phyloP scores from a whole-genome alignment of 2,113 vertebrate genomes.

The Oriolus oriolus region DNA sequence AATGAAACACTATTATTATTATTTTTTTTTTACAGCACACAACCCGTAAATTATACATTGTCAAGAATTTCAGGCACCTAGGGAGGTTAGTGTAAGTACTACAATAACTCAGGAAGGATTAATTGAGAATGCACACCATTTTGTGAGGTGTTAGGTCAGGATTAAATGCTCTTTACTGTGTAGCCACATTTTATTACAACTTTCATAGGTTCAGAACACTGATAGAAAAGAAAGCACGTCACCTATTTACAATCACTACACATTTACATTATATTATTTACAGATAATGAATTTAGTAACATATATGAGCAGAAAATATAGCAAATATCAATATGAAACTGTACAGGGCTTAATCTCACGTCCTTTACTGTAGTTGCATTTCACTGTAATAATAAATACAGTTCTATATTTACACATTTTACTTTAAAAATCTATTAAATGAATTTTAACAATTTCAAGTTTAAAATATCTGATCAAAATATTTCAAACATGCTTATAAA shows the following conservation, averaged over 20 bases:
- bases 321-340: conserved; percentile 70
- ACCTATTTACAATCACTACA: conserved; percentile 79
- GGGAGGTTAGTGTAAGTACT: not conserved
- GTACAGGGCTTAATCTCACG: conserved; percentile 71
- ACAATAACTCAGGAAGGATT: not conserved
- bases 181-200: conserved; percentile 80
- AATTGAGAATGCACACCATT: not conserved
- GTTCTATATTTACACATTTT: conserved; percentile 84
- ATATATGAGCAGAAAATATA: conserved; percentile 64
- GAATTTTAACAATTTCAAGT: conserved; percentile 72
- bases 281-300: conserved; percentile 71
- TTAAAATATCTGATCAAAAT: conserved; percentile 80
- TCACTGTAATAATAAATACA: conserved; percentile 84
- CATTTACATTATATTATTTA: conserved; percentile 81
- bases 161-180: conserved; percentile 46
- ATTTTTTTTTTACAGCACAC: not conserved
- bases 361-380: conserved; percentile 66
- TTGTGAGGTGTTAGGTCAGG: not conserved
- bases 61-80: not conserved
- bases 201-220: conserved; percentile 63
- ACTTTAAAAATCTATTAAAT: conserved; percentile 75
- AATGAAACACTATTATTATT: not conserved
- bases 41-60: not conserved
- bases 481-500: conserved; percentile 78
- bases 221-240: conserved; percentile 74